phyloP scores from a whole-genome alignment of 1,140 invertebrate genomes.

The Papilio helenus region DNA sequence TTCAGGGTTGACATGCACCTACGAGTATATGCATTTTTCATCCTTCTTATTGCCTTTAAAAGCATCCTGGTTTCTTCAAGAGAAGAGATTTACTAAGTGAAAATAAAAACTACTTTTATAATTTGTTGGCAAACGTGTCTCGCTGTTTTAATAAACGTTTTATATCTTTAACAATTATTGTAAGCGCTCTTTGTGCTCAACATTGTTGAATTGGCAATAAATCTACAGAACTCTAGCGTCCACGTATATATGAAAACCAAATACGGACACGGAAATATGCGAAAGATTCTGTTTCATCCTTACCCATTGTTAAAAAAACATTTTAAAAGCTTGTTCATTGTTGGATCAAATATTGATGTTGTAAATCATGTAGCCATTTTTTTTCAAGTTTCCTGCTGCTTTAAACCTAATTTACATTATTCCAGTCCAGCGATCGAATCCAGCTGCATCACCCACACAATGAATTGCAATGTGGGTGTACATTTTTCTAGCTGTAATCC shows the following conservation, averaged over 20 bases:
- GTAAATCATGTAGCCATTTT: neutral
- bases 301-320: neutral
- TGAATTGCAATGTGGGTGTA: too few species aligned
- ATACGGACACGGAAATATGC: neutral
- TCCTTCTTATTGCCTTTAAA: neutral
- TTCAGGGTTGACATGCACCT: neutral
- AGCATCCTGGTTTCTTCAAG: neutral
- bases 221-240: neutral
- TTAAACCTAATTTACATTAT: neutral
- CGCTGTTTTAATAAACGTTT: too few species aligned
- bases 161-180: too few species aligned
- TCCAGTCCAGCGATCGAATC: too few species aligned
- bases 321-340: slow-evolving; percentile 1
- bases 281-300: neutral
- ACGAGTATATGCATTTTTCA: neutral
- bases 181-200: neutral
- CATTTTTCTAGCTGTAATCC: too few species aligned
- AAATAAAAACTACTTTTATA: neutral
- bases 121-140: neutral
- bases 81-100: neutral
- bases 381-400: neutral
- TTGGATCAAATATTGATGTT: neutral
- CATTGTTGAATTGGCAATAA: neutral
- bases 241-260: slow-evolving; percentile 3
- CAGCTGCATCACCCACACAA: too few species aligned